Base-by-base conservation (phyloP, 1,140 invertebrate genomes). In the Odontomachus brunneus region DNA sequence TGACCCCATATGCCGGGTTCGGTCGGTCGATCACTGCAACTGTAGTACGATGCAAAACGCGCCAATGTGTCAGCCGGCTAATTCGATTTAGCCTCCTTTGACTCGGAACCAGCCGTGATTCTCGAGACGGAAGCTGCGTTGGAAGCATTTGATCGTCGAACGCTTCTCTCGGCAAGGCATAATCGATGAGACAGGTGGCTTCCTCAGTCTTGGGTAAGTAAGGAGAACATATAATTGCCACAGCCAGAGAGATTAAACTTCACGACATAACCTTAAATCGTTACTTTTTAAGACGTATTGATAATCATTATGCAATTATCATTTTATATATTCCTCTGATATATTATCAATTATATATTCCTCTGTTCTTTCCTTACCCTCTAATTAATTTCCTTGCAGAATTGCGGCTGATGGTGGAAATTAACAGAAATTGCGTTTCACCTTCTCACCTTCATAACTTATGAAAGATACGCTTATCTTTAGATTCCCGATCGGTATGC, bases 1-100 rank as follows among this genome's bases (percentile, higher is more conserved):
- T 93, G 92, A 92, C 91, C 88, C 90, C 92, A 91, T 91, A 91
- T 92, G 89, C 72, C 87, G 88, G 80, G 62, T 84, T 84, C 83
- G 57, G 83, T 65, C 71, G n/a, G 48, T 74, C 76, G 24, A 33
- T 29, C 78, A 55, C 53, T 72, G 60, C 71, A 76, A 83, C 71
- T 55, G 60, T 26, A 80, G 51, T 38, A 75, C 57, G 72, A 75
- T 71, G 75, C 75, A 80, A 80, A 75, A 29, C 81, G 62, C 60
- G 69, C 67, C 71, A 44, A 67, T 84, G 59, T 67, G 38, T 84
- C 62, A 84, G 26, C 74, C 74, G 75, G 55, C 82, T 84, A 84
- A 80, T 84, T 84, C 82, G 55, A 84, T 78, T 80, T 80, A 69
- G 53, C 51, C 33, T 49, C 26, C 44, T 60, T 74, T 83, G 73